These are phyloP conservation scores for Neelides folsomi DNA, from an alignment of 2,888 invertebrate species.

Conservation along the genomic window DNA sequence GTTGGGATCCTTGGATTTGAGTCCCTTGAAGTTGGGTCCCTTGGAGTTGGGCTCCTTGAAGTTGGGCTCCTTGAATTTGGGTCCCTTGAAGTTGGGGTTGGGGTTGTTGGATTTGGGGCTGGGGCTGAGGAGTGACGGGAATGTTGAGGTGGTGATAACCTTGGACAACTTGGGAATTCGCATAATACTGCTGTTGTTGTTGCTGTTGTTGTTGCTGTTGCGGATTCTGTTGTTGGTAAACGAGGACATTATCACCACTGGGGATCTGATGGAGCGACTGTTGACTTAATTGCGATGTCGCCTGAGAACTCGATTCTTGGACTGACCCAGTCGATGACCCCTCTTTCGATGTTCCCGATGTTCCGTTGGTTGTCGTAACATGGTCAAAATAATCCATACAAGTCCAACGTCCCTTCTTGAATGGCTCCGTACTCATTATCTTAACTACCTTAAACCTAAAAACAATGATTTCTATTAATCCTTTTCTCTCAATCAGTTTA, in stretches of 20 bases:
- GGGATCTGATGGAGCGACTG: no score
- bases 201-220: conserved; percentile 1
- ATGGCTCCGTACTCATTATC: conserved; percentile 89
- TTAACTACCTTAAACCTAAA: conserved; percentile 81
- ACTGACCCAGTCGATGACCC: no score
- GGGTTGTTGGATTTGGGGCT: no score
- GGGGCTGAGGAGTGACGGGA: not conserved
- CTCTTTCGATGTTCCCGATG: conserved; percentile 4
- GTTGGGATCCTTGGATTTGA: conserved; percentile 3
- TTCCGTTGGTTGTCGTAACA: conserved; percentile 40
- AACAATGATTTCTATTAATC: not conserved
- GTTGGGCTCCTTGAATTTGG: not conserved
- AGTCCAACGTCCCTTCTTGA: conserved; percentile 80
- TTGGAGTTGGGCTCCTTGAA: conserved; percentile 4
- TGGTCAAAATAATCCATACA: conserved; percentile 90
- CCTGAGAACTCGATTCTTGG: no score
- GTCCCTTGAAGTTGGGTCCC: no score
- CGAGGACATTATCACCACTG: no score
- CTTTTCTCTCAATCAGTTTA: not conserved
- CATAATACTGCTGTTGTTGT: no score
- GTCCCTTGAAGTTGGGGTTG: no score
- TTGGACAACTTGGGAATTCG: no score
- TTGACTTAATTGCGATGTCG: no score
- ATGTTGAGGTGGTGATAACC: no score
- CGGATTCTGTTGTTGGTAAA: no score